Percentiles rank a stretch among this genome's conserved stretches.
Conservation (phyloP, 2,888 invertebrate genomes). For the Labia minor region DNA sequence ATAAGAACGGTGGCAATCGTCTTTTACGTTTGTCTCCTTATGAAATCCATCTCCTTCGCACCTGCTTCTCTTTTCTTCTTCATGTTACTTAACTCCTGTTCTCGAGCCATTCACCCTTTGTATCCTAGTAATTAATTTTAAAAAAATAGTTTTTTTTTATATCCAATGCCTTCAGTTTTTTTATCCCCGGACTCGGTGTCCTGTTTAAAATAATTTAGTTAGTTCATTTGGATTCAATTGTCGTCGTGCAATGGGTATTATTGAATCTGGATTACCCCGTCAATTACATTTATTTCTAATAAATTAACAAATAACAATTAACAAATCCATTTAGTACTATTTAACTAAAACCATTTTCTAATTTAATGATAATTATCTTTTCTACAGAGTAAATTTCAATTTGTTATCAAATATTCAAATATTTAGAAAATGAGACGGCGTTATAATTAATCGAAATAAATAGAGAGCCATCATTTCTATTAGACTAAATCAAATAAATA, state of each 20-base stretch:
- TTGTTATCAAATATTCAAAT: neutral
- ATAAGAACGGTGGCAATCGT: neutral
- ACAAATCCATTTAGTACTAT: neutral
- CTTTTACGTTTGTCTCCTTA: neutral
- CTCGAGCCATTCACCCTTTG: neutral
- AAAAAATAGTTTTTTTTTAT: neutral
- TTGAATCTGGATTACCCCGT: neutral
- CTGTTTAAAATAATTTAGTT: neutral
- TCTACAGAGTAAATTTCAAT: neutral
- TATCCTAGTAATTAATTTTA: neutral
- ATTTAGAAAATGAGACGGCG: neutral
- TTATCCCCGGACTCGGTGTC: neutral
- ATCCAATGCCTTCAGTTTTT: neutral
- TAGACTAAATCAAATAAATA: too few relatives aligned
- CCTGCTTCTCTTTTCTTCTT: neutral
- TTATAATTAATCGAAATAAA: too few relatives aligned
- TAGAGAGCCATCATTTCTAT: too few relatives aligned
- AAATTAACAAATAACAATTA: slow-evolving; percentile 13
- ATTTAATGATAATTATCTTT: slow-evolving; percentile 7
- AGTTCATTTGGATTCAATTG: slow-evolving; percentile 4
- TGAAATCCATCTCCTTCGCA: neutral
- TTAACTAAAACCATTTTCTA: neutral
- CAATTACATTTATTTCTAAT: slow-evolving; percentile 7
- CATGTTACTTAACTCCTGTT: neutral
- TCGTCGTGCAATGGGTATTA: neutral